These are phyloP conservation scores for Synodontis membranacea DNA, from an alignment of 2,113 vertebrate species.

Conservation along the genomic window DNA sequence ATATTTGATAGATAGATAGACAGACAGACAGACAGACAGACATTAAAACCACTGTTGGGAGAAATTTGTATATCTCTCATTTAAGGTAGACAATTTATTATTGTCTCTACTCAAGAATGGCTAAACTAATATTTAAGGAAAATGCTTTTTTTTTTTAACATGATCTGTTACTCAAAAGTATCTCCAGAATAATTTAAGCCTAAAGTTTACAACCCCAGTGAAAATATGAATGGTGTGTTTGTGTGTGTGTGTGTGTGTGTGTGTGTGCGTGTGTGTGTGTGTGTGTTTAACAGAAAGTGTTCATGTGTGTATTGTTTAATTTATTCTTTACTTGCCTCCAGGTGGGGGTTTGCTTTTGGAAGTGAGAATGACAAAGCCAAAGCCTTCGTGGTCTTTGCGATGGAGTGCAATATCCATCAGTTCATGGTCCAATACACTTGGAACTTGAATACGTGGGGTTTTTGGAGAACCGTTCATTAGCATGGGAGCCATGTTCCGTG, in stretches of 20 bases:
- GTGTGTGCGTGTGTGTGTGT: too few species aligned
- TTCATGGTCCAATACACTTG: slow-evolving; percentile 64
- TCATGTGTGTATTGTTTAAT: neutral
- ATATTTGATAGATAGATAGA: too few species aligned
- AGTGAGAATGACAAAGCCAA: slow-evolving; percentile 96
- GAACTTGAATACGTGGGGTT: slow-evolving; percentile 62
- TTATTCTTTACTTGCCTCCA: slow-evolving; percentile 76
- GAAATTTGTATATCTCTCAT: too few species aligned
- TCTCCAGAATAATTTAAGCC: neutral
- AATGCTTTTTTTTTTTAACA: neutral
- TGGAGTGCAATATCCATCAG: slow-evolving; percentile 87
- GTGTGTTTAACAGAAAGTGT: too few species aligned
- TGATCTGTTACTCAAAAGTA: neutral
- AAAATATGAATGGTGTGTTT: neutral
- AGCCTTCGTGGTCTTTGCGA: slow-evolving; percentile 90
- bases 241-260: too few species aligned
- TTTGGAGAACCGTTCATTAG: slow-evolving; percentile 79
- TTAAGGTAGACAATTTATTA: neutral
- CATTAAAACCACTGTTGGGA: too few species aligned
- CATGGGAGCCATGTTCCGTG: slow-evolving; percentile 54
- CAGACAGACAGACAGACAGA: too few species aligned
- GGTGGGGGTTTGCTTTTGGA: slow-evolving; percentile 95
- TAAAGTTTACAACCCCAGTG: neutral
- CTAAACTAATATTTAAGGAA: neutral
- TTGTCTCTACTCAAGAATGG: neutral